phyloP scores from a whole-genome alignment of 2,888 invertebrate genomes.

The Ypsolopha scabrella region DNA sequence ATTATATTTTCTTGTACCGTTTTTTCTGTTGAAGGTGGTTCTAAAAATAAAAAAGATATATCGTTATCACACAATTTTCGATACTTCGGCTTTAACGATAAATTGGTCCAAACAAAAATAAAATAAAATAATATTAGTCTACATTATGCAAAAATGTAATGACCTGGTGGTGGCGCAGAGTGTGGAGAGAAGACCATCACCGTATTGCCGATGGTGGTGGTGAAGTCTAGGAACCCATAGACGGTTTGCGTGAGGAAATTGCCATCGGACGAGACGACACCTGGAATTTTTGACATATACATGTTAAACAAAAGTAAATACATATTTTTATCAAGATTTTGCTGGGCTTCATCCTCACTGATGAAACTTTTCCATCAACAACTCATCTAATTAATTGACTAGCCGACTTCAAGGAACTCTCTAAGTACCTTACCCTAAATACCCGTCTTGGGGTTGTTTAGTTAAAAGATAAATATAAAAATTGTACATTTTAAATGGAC shows the following conservation, averaged over 20 bases:
- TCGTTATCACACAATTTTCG: not conserved
- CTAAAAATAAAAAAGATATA: slow-evolving; percentile 27
- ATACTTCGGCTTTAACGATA: too few species aligned
- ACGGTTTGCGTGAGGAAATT: slow-evolving; percentile 87
- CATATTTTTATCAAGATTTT: too few species aligned
- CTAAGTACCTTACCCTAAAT: too few species aligned
- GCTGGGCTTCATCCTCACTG: too few species aligned
- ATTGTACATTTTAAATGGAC: too few species aligned
- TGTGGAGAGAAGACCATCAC: slow-evolving; percentile 95
- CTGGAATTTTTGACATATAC: slow-evolving; percentile 12
- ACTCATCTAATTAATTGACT: too few species aligned
- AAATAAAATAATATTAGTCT: not conserved
- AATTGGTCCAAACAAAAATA: too few species aligned
- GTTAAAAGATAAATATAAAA: too few species aligned
- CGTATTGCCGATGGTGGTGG: slow-evolving; percentile 93
- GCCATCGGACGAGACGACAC: slow-evolving; percentile 19
- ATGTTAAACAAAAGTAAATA: too few species aligned
- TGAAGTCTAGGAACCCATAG: slow-evolving; percentile 93
- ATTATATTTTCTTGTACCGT: slow-evolving; percentile 57
- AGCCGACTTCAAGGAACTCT: too few species aligned
- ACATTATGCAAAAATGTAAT: not conserved
- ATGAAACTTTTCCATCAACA: too few species aligned
- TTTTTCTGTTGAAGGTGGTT: slow-evolving; percentile 54
- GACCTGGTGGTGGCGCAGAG: slow-evolving; percentile 78
- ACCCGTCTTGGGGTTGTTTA: too few species aligned